A percentile compares a stretch with the other conserved stretches of the same genome.
Conservation (phyloP, 2,888 invertebrate genomes). For the Auanema sp. region DNA sequence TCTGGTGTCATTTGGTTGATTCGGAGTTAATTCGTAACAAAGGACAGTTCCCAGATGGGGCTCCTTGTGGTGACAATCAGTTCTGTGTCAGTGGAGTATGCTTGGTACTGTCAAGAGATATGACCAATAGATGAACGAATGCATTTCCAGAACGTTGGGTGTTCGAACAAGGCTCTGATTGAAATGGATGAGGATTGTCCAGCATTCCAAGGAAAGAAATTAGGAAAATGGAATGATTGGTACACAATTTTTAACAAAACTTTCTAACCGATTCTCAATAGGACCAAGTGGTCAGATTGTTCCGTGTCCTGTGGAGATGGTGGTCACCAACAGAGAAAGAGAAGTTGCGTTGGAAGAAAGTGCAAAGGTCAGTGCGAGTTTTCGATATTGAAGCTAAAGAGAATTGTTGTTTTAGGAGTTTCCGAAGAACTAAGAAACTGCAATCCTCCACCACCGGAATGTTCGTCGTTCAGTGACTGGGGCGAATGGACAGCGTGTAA, state of each 20-base stretch:
- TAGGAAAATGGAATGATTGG: conserved; percentile 37
- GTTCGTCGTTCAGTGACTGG: conserved; percentile 5
- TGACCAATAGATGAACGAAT: too few relatives aligned
- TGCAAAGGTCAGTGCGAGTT: conserved; percentile 12
- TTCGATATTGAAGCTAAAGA: background rate
- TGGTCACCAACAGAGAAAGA: conserved; percentile 31
- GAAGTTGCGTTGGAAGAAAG: conserved; percentile 23
- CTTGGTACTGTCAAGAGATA: too few relatives aligned
- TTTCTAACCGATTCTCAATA: too few relatives aligned
- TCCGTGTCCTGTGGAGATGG: conserved; percentile 36
- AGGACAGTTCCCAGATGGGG: conserved; percentile 63
- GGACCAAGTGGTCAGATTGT: conserved; percentile 44
- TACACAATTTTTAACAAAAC: background rate
- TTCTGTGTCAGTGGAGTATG: conserved; percentile 62
- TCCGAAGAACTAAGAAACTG: background rate
- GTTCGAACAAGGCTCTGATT: conserved; percentile 53
- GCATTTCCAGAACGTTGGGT: conserved; percentile 39
- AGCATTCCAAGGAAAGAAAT: conserved; percentile 23
- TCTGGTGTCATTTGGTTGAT: conserved; percentile 63
- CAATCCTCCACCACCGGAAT: background rate
- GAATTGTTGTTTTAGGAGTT: background rate
- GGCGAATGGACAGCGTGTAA: conserved; percentile 5
- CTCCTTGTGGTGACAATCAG: conserved; percentile 57
- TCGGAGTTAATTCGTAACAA: conserved; percentile 64
- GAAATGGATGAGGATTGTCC: conserved; percentile 50